Base-by-base conservation (phyloP, 2,888 invertebrate genomes). In the Tenthredo distinguenda region DNA sequence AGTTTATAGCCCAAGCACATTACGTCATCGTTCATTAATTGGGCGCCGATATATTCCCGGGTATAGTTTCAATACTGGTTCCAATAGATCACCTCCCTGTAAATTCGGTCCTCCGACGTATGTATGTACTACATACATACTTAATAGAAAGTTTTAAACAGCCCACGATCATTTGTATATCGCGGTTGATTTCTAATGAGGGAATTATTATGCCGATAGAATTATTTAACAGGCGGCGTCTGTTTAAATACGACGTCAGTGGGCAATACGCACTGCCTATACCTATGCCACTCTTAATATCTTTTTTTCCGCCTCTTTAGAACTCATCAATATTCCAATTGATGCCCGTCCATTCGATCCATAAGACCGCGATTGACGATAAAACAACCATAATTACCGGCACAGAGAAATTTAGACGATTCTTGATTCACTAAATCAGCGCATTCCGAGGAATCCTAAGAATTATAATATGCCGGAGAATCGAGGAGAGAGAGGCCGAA, bases 21-120 rank as follows among this genome's bases (percentile, higher is more conserved):
- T 79, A 82, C 85, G 85, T 85, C 68, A 85, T 55, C 71, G 85
- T 50, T 77, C 77, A 58, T 72, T 77, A 68, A 62, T 65, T 65
- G 84, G 50, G 18, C 72, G 58, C 43, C 43, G 47, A 83, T 55
- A 55, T 62, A 21, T 82, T 65, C 34, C 79, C 34, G 21, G 0
- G 26, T 58, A 43, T 79, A 40, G 62, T 37, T 81, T 62, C 47
- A 34, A 82, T 68, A 71, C 83, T 68, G 31, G 83, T 71, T 68
- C 50, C 50, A 21, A 83, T 83, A 65, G 26, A 83, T 83, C 83
- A 71, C 55, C 18, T 55, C 15, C 31, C 12, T 34, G 34, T 55
- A 58, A 50, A 26, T 21, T 43, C 26, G 47, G n/a, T n/a, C 7
- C 55, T 55, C 3, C 68, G 47, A 71, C 4, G 31, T 15, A 34